A percentile compares a stretch with the other conserved stretches of the same genome.
These are phyloP conservation scores for Sitobion miscanthi DNA, from an alignment of 1,140 invertebrate genomes.

Conservation along the genomic window DNA sequence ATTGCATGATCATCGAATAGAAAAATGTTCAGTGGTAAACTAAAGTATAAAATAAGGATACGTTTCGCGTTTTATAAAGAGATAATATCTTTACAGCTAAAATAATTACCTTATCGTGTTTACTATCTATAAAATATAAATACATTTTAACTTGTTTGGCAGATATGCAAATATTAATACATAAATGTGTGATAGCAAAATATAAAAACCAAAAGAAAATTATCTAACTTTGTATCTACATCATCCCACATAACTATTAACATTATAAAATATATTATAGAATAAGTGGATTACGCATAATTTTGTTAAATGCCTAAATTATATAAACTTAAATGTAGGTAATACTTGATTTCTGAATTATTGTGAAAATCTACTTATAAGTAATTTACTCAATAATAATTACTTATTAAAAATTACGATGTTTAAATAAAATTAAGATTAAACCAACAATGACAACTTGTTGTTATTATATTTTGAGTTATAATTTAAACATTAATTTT, in stretches of 20 bases:
- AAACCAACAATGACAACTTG: not conserved
- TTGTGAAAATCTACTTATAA: not conserved
- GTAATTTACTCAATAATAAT: not conserved
- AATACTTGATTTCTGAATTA: not conserved
- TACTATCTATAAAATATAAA: not conserved
- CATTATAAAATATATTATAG: not conserved
- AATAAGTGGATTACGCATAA: not conserved
- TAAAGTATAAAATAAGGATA: not conserved
- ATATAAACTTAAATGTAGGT: not conserved
- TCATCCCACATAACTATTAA: not conserved
- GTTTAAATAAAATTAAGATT: not conserved
- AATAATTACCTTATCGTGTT: not conserved
- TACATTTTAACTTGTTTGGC: not conserved
- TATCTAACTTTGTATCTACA: conserved; percentile 1
- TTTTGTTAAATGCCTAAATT: not conserved
- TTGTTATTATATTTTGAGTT: not conserved
- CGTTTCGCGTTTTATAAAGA: not conserved
- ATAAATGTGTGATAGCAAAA: not conserved
- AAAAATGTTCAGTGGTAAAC: not conserved
- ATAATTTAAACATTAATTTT: not conserved
- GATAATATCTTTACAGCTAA: not conserved
- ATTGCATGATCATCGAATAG: not conserved
- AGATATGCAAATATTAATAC: conserved; percentile 2
- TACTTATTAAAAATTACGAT: not conserved
- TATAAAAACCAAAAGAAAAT: not conserved